These are phyloP conservation scores for Clepsis dumicolana DNA, from an alignment of 2,888 invertebrate species.

Conservation along the genomic window DNA sequence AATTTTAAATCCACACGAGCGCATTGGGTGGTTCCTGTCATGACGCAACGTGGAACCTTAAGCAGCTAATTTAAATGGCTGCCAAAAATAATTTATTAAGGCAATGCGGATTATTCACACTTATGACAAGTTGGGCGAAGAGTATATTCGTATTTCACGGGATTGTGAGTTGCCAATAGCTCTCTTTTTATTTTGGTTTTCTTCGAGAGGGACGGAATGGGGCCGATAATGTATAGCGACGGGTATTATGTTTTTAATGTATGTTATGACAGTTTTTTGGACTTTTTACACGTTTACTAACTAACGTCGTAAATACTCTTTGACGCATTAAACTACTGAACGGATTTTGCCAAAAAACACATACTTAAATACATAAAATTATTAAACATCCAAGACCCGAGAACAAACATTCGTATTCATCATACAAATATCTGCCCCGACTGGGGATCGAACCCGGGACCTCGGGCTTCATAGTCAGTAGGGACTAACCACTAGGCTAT, in stretches of 20 bases:
- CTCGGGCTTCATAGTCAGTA: too few species aligned
- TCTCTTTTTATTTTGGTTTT: background rate
- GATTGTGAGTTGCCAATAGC: constrained; percentile 65
- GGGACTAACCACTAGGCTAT: too few species aligned
- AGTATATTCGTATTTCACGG: constrained; percentile 72
- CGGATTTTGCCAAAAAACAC: too few species aligned
- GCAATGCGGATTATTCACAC: constrained; percentile 70
- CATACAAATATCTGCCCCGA: too few species aligned
- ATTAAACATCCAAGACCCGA: too few species aligned
- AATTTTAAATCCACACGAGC: constrained; percentile 35
- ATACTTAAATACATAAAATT: too few species aligned
- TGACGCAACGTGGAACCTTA: constrained; percentile 54
- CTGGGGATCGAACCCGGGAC: too few species aligned
- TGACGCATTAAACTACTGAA: too few species aligned
- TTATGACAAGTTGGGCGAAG: constrained; percentile 75
- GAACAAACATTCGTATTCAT: too few species aligned
- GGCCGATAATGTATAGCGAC: constrained; percentile 27
- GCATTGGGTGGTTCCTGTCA: constrained; percentile 58
- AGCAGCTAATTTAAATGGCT: constrained; percentile 64
- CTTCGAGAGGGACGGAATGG: background rate
- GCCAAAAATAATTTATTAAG: constrained; percentile 77
- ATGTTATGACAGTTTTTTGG: background rate
- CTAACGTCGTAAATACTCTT: too few species aligned
- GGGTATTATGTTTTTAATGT: constrained; percentile 6
- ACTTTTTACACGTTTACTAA: background rate